These are phyloP conservation scores for Myiothlypis chrysogaster DNA, from an alignment of 2,797 vertebrate genomes.

Conservation along the genomic window DNA sequence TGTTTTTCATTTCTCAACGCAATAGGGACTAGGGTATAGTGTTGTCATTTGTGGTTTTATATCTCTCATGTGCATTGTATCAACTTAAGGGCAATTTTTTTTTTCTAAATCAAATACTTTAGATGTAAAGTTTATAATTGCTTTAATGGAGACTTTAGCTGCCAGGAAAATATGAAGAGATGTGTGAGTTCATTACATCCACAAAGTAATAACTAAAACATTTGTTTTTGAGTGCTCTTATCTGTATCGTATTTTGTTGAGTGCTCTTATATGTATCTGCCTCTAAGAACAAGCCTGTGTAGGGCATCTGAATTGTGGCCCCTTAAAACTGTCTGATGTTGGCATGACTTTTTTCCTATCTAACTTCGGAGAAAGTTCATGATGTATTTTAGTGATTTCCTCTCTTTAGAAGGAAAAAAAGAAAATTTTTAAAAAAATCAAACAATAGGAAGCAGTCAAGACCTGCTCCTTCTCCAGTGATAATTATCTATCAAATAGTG, in stretches of 20 bases:
- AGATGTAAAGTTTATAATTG: neutral
- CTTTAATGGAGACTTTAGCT: neutral
- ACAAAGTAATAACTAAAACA: neutral
- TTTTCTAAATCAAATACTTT: neutral
- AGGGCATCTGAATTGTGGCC: neutral
- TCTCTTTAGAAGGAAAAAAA: neutral
- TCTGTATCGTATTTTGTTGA: neutral
- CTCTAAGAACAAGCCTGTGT: neutral
- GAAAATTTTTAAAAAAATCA: neutral
- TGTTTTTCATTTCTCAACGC: neutral
- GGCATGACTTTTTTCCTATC: neutral
- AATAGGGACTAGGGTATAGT: neutral
- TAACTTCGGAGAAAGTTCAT: neutral
- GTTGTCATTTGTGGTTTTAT: neutral
- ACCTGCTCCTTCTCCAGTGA: neutral
- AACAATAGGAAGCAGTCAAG: neutral
- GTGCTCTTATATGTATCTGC: neutral
- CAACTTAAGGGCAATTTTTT: neutral
- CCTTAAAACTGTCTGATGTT: neutral
- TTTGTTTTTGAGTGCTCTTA: neutral
- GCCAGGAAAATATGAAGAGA: neutral
- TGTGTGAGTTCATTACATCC: neutral
- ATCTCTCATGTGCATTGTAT: neutral
- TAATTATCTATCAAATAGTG: neutral
- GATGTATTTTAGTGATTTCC: neutral